Evolutionary conservation across 2,113 vertebrate species (phyloP), one percentile per base, ranked within the genome.

Genomic region (Talpa occidentalis): DNA sequence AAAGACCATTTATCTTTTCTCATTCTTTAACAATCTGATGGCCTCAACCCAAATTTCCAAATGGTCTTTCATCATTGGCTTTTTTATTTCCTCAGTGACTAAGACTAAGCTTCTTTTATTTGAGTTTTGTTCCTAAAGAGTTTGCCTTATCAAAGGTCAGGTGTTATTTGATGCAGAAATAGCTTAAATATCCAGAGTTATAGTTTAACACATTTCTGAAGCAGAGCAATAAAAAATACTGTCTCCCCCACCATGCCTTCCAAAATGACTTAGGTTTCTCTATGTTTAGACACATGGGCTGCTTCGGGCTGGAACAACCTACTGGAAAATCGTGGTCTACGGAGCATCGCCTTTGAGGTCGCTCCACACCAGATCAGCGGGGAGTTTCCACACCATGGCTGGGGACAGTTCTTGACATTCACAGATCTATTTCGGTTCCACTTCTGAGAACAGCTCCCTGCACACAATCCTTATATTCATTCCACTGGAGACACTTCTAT

Each of bases 191-290:
- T 91, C 79, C 37, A 40, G 72, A 91, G 56, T 74, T 95, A 62
- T 70, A 91, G 64, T 91, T 96, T 87, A 94, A 95, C 91, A 93
- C 82, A 95, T 94, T 93, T 95, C 93, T 91, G 88, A 95, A 94
- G 96, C 95, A 92, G 80, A 95, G 72, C 60, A 91, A 88, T 88
- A 95, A 94, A 93, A 91, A 88, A 72, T 62, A 17, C 94, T 42
- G 2, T 84, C 86, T 84, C 17, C 67, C 94, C 47, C 19, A 87
- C 67, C 96, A 5, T 10, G 83, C 78, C 64, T 96, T 97, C 93
- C 35, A 91, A 0, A 49, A 88, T 62, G 82, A 84, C 76, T 97
- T 60, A 72, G 77, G 56, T 93, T 54, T 62, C 89, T 93, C 91
- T 97, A 97, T 93, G 93, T 91, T 96, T 95, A 97, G 89, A 67